Percentiles rank a stretch among this genome's conserved stretches.
These are phyloP conservation scores for Acrossocheilus wenchowensis DNA, from an alignment of 2,797 vertebrate genomes.

Conservation along the genomic window DNA sequence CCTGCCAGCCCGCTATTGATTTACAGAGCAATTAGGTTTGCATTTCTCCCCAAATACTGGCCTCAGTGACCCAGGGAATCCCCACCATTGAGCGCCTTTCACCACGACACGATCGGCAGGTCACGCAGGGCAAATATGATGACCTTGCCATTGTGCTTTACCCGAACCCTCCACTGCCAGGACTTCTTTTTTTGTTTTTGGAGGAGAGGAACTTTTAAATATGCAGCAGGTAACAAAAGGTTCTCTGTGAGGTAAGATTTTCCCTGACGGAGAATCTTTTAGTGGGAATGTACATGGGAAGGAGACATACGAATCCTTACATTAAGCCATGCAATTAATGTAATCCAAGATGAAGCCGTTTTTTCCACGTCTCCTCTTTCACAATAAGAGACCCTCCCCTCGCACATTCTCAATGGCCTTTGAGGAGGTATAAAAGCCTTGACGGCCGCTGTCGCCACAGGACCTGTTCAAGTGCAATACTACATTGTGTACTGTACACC, in stretches of 20 bases:
- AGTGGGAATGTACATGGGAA: constrained; percentile 51
- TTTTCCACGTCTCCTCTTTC: constrained; percentile 56
- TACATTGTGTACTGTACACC: constrained; percentile 61
- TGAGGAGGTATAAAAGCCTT: constrained; percentile 74
- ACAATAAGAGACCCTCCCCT: constrained; percentile 62
- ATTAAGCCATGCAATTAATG: constrained; percentile 67
- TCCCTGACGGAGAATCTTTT: constrained; percentile 39
- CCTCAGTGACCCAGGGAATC: constrained; percentile 60
- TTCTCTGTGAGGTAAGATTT: constrained; percentile 61
- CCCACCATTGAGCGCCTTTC: constrained; percentile 55
- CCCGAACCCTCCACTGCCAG: neutral
- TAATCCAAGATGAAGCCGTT: constrained; percentile 65
- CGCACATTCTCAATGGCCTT: constrained; percentile 69
- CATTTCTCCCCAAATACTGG: constrained; percentile 57
- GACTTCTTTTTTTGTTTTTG: constrained; percentile 4
- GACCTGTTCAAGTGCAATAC: constrained; percentile 65
- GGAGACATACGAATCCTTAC: constrained; percentile 66
- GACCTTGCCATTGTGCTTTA: constrained; percentile 60
- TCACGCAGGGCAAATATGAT: constrained; percentile 43
- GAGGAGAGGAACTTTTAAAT: constrained; percentile 42
- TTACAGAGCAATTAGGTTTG: constrained; percentile 61
- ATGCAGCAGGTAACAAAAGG: constrained; percentile 59
- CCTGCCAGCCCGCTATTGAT: constrained; percentile 58
- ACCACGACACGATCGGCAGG: constrained; percentile 40
- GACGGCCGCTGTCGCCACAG: constrained; percentile 49